Conservation (phyloP, 1,140 invertebrate species). For the Apis florea region DNA sequence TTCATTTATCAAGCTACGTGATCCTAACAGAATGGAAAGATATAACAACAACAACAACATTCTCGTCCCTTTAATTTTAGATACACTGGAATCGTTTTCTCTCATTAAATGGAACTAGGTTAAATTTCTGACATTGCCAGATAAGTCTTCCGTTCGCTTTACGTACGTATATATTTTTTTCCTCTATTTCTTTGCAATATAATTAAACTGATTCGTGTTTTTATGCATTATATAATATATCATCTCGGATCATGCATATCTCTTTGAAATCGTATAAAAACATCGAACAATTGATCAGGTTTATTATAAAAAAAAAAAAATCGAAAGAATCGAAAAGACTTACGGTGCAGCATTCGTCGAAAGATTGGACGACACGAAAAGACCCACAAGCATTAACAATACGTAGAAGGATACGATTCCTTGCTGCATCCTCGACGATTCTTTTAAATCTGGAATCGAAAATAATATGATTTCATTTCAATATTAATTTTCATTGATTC, state of each 20-base stretch:
- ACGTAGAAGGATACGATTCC: conserved; percentile 6
- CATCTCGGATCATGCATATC: background rate
- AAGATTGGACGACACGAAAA: background rate
- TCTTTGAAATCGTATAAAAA: too few relatives aligned
- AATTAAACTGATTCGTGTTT: background rate
- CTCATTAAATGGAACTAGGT: conserved; percentile 59
- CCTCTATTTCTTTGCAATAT: background rate
- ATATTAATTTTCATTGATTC: too few relatives aligned
- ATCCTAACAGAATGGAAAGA: background rate
- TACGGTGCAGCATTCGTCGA: conserved; percentile 25
- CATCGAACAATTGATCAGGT: background rate
- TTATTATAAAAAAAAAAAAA: background rate
- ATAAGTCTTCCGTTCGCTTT: conserved; percentile 43
- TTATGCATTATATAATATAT: background rate
- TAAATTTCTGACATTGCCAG: conserved; percentile 53
- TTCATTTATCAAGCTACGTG: background rate
- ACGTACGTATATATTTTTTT: background rate
- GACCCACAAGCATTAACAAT: background rate
- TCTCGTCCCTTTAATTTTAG: conserved; percentile 34
- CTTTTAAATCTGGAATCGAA: conserved; percentile 1
- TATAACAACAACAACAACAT: conserved; percentile 19
- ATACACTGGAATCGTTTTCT: conserved; percentile 39
- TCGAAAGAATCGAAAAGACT: conserved; percentile 5
- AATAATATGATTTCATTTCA: background rate
- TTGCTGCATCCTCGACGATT: conserved; percentile 10